These are phyloP conservation scores for Melangyna quadrimaculata DNA, from an alignment of 2,888 invertebrate species.

Conservation along the genomic window DNA sequence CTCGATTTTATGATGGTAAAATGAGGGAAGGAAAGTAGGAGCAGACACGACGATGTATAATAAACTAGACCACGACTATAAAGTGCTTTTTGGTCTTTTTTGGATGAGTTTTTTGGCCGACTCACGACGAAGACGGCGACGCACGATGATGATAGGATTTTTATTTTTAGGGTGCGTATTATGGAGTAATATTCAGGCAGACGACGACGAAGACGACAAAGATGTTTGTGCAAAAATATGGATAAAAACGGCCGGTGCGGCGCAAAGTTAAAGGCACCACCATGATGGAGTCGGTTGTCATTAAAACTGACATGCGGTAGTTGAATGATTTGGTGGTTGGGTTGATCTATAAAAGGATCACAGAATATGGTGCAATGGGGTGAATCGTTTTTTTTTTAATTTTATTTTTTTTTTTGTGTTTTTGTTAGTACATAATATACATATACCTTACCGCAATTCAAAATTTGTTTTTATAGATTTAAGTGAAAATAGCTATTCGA, in stretches of 20 bases:
- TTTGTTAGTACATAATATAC: too few species aligned
- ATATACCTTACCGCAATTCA: not conserved
- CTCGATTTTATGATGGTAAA: not conserved
- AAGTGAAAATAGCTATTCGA: not conserved
- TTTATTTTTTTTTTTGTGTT: not conserved
- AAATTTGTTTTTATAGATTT: not conserved
- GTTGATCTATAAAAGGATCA: slow-evolving; percentile 64
- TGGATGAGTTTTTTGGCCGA: slow-evolving; percentile 38
- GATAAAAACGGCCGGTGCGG: not conserved
- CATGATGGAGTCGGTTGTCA: slow-evolving; percentile 67
- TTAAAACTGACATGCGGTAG: slow-evolving; percentile 69
- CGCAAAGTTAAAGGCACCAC: too few species aligned
- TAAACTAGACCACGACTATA: slow-evolving; percentile 64
- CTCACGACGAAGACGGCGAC: not conserved
- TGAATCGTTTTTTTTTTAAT: slow-evolving; percentile 29
- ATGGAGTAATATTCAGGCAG: slow-evolving; percentile 55
- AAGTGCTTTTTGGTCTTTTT: slow-evolving; percentile 40
- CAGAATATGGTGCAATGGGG: slow-evolving; percentile 64
- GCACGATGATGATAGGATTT: slow-evolving; percentile 29
- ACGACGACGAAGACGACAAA: not conserved
- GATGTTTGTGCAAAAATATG: slow-evolving; percentile 29
- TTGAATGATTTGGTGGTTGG: slow-evolving; percentile 35
- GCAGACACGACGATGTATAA: slow-evolving; percentile 47
- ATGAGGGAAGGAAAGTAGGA: not conserved
- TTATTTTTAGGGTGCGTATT: slow-evolving; percentile 68